Percentiles rank a stretch among this genome's conserved stretches.
Evolutionary conservation across 1,140 invertebrate genomes (phyloP).

Genomic region (Drosophila sproati): DNA sequence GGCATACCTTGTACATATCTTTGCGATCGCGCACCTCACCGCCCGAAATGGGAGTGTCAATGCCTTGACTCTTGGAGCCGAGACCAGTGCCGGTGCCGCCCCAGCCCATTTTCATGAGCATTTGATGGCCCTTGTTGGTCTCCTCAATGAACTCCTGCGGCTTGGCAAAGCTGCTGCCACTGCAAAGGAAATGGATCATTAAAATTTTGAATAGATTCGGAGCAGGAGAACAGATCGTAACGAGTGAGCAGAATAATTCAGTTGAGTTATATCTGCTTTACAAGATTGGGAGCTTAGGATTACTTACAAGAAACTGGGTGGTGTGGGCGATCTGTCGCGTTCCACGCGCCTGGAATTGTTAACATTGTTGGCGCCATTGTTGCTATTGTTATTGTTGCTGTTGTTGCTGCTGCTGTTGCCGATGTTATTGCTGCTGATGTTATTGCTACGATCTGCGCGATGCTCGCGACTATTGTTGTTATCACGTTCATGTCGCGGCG

Average conservation of each 20-base stretch:
- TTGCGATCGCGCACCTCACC: constrained; percentile 95
- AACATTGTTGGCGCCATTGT: constrained; percentile 31
- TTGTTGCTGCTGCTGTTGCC: constrained; percentile 11
- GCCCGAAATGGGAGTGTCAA: constrained; percentile 96
- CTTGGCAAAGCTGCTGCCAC: constrained; percentile 85
- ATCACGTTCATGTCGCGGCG: constrained; percentile 75
- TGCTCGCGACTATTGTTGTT: constrained; percentile 44
- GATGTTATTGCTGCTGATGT: constrained; percentile 4
- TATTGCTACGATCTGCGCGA: constrained; percentile 48
- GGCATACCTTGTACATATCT: constrained; percentile 93
- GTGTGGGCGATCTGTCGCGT: constrained; percentile 89
- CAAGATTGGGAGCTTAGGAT: too few species aligned
- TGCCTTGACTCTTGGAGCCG: constrained; percentile 96
- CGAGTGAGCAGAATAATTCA: too few species aligned
- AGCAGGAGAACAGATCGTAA: constrained; percentile 13
- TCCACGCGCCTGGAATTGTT: constrained; percentile 72
- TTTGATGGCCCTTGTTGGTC: constrained; percentile 97
- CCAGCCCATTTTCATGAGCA: constrained; percentile 98
- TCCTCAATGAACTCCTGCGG: constrained; percentile 89
- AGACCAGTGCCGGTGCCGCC: constrained; percentile 92
- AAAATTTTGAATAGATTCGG: background rate
- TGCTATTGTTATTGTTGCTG: constrained; percentile 39
- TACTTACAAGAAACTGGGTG: constrained; percentile 91
- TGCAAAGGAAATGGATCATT: constrained; percentile 22
- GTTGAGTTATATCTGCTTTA: too few species aligned